A percentile compares a stretch with the other conserved stretches of the same genome.
phyloP scores from a whole-genome alignment of 2,113 vertebrate genomes.

The human (Homo sapiens) region GRCh38 chr3:95870501-95871000 shows the following conservation, averaged over 20 bases:
- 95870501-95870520: neutral
- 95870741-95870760: neutral
- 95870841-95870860: conserved; percentile 1
- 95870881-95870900: conserved; percentile 30
- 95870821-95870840: neutral
- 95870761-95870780: neutral
- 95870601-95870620: neutral
- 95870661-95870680: neutral
- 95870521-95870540: neutral
- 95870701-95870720: neutral
- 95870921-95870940: neutral
- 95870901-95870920: neutral
- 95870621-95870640: neutral
- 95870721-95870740: neutral
- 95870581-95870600: neutral
- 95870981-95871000: neutral
- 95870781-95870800: neutral
- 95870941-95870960: neutral
- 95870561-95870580: neutral
- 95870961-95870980: neutral
- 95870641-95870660: neutral
- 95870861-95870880: conserved; percentile 9
- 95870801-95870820: neutral
- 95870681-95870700: neutral
- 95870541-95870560: neutral